A percentile compares a stretch with the other conserved stretches of the same genome.
phyloP scores from a whole-genome alignment of 2,113 vertebrate species.

The Rhinopomastus cyanomelas region DNA sequence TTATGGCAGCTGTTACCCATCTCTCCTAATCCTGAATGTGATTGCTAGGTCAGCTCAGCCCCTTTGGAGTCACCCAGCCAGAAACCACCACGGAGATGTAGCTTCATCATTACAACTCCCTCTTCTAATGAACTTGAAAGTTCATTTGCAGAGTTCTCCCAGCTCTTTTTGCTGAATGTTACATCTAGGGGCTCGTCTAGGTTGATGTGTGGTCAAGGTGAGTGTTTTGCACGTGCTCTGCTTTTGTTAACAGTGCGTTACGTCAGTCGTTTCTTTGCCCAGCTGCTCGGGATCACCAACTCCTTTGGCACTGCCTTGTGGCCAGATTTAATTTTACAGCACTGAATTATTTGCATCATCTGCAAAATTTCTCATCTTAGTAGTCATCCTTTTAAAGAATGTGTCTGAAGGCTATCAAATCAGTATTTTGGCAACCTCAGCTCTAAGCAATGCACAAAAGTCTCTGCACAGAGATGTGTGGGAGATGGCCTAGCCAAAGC shows the following conservation, averaged over 20 bases:
- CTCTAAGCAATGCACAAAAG: not conserved
- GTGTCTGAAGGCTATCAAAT: not conserved
- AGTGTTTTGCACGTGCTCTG: not conserved
- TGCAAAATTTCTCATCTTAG: constrained; percentile 18
- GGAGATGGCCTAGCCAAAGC: not conserved
- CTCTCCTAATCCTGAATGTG: not conserved
- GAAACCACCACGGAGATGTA: not conserved
- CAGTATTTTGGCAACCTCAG: not conserved
- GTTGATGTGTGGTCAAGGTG: not conserved
- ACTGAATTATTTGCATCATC: not conserved
- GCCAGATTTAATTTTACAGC: not conserved
- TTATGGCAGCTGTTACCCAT: not conserved
- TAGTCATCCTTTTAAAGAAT: not conserved
- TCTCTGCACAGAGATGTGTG: not conserved
- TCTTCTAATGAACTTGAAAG: not conserved
- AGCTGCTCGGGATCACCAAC: not conserved
- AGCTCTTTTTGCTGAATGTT: not conserved
- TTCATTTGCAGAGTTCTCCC: not conserved
- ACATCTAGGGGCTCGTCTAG: not conserved
- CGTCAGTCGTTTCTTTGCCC: not conserved
- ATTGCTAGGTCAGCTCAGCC: not conserved
- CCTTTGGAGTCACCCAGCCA: not conserved
- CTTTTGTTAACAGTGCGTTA: not conserved
- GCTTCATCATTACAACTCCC: not conserved
- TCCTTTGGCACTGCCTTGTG: not conserved